Evolutionary conservation across 2,888 invertebrate species (phyloP).

Genomic region (Sepiola atlantica): DNA sequence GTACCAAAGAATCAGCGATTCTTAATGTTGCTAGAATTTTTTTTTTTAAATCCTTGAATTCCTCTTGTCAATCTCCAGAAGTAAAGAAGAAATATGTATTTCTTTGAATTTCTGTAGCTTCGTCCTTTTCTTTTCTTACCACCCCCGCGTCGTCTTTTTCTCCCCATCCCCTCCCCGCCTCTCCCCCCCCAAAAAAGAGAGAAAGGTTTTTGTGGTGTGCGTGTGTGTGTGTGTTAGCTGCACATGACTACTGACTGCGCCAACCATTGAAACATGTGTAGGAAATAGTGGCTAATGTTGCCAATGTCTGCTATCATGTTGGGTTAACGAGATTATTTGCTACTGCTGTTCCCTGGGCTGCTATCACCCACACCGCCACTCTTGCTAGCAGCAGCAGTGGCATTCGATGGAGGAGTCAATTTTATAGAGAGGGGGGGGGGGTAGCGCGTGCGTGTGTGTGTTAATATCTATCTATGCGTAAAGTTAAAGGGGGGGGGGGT

Average conservation of each 20-base stretch:
- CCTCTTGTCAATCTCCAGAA: not conserved
- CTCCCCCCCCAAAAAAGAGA: not conserved
- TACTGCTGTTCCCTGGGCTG: conserved; percentile 9
- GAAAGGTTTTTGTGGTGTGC: not conserved
- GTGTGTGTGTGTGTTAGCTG: not conserved
- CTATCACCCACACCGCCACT: not conserved
- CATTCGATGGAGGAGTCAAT: not conserved
- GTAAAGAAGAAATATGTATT: not conserved
- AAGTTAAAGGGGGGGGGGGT: not conserved
- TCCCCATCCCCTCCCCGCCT: not conserved
- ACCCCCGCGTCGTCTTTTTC: not conserved
- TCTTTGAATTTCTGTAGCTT: not conserved
- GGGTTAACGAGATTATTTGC: conserved; percentile 1
- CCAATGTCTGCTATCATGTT: conserved; percentile 32
- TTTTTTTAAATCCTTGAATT: not conserved
- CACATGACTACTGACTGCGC: conserved; percentile 5
- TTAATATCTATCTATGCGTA: too few species aligned
- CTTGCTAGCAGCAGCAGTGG: not conserved
- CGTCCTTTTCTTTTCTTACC: not conserved
- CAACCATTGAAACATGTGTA: not conserved
- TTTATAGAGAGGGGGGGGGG: not conserved
- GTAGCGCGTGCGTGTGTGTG: not conserved
- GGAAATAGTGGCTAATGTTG: conserved; percentile 32
- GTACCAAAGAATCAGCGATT: too few species aligned
- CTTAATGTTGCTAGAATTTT: too few species aligned